Base-by-base conservation (phyloP, 2,888 invertebrate genomes). In the Brachypalpus laphriformis region DNA sequence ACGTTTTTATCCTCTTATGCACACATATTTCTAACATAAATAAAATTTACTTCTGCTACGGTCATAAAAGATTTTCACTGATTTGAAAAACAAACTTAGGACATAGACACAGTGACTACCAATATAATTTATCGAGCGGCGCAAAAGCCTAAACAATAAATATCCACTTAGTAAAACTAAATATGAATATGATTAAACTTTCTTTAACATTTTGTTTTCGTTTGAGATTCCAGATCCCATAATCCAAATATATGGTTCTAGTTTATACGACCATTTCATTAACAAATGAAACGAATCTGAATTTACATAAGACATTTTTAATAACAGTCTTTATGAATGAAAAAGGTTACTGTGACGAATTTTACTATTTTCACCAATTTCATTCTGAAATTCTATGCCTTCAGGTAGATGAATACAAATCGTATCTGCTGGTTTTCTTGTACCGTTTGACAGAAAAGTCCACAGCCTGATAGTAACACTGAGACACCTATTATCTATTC, bases 311-410 rank as follows among this genome's bases (percentile, higher is more conserved):
- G 16, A 9, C 6, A 42, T 18, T 16, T 2, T 20, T 45, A 28
- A 18, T 45, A 25, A 16, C 28, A 5, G 5, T 25, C 11, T 16
- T 49, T 49, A 7, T 65, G 47, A 49, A 49, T 49, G 47, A 31
- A 61, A 49, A 11, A n/a, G 31, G n/a, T 47, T 34, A 34, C 31
- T 20, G 65, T 49, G n/a, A 65, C 65, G 31, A 47, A 49, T 47
- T 31, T 20, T 20, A 63, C 7, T 18, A 34, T 34, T 63, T 31
- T 25, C 20, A 25, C 22, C 4, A 16, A 42, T 40, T 42, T 61
- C 61, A 28, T 61, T 45, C 40, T 40, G 0, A 40, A 40, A 40
- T 4, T 40, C 28, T 28, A 16, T 3, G 3, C 59, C 22, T 25
- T 11, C 28, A 61, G 14, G 22, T 25, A 4, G 18, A n/a, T 37